These are phyloP conservation scores for Trematomus bernacchii DNA, from an alignment of 2,797 vertebrate species.

Conservation along the genomic window DNA sequence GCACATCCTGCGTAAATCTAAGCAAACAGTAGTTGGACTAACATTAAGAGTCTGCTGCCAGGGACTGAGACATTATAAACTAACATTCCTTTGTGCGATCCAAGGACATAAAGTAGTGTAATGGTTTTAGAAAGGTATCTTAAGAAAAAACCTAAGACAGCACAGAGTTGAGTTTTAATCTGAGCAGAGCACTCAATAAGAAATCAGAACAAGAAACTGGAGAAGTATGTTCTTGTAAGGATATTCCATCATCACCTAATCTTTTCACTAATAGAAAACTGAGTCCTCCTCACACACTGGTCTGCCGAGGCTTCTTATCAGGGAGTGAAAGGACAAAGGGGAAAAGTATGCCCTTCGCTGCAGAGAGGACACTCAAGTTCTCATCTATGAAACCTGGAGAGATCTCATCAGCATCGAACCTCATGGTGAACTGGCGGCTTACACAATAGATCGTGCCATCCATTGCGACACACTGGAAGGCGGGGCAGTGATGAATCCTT, in stretches of 20 bases:
- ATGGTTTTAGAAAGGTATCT: slow-evolving; percentile 11
- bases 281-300: slow-evolving; percentile 82
- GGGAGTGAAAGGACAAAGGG: slow-evolving; percentile 90
- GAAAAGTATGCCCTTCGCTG: slow-evolving; percentile 87
- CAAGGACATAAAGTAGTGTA: slow-evolving; percentile 15
- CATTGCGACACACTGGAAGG: slow-evolving; percentile 88
- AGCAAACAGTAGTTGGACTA: slow-evolving; percentile 72
- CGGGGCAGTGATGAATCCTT: slow-evolving; percentile 66
- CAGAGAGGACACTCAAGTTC: slow-evolving; percentile 85
- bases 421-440: slow-evolving; percentile 84
- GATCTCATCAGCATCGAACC: slow-evolving; percentile 89
- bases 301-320: slow-evolving; percentile 76
- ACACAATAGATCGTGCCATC: slow-evolving; percentile 89
- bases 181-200: slow-evolving; percentile 12
- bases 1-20: slow-evolving; percentile 71
- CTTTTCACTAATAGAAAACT: slow-evolving; percentile 62
- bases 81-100: slow-evolving; percentile 49
- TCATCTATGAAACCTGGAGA: slow-evolving; percentile 89
- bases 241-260: slow-evolving; percentile 62
- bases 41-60: slow-evolving; percentile 68
- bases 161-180: slow-evolving; percentile 10
- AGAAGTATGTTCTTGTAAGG: slow-evolving; percentile 34
- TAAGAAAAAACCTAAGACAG: slow-evolving; percentile 26
- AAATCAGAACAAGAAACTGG: slow-evolving; percentile 35
- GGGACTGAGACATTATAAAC: slow-evolving; percentile 51